A percentile compares a stretch with the other conserved stretches of the same genome.
Conservation (phyloP, 2,888 invertebrate species). For the Eupelmus urozonus region DNA sequence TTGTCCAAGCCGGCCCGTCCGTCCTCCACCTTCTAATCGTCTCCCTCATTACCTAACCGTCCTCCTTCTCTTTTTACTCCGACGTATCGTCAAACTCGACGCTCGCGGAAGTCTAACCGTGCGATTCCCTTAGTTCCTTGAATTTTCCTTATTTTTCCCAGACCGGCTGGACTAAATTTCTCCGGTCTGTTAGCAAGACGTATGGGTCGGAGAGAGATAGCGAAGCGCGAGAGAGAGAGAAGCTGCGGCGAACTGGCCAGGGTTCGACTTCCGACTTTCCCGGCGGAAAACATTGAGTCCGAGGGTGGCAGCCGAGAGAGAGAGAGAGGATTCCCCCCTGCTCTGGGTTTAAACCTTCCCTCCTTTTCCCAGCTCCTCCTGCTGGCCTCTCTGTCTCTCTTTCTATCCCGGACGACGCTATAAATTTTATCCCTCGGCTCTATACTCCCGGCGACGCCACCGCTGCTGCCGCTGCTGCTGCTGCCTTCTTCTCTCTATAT, state of each 20-base stretch:
- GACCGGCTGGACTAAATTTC: conserved; percentile 71
- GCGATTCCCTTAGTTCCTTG: neutral
- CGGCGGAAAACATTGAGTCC: conserved; percentile 77
- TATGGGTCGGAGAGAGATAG: conserved; percentile 69
- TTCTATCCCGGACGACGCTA: conserved; percentile 70
- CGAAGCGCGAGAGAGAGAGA: conserved; percentile 14
- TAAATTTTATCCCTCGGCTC: conserved; percentile 73
- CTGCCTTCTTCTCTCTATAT: conserved; percentile 59
- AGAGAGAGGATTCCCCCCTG: too few species aligned
- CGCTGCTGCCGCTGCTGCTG: conserved; percentile 49
- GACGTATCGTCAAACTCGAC: neutral
- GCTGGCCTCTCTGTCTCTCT: conserved; percentile 53
- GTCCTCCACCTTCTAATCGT: neutral
- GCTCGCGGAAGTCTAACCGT: neutral
- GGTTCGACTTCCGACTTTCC: conserved; percentile 77
- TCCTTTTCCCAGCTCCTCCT: conserved; percentile 53
- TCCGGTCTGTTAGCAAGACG: conserved; percentile 75
- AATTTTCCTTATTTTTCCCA: neutral
- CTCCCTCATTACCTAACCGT: too few species aligned
- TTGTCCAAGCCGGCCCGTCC: conserved; percentile 65
- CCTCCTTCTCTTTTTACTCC: neutral
- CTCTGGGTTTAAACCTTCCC: too few species aligned
- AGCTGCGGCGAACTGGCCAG: conserved; percentile 71
- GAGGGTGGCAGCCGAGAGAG: conserved; percentile 72
- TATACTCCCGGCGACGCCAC: conserved; percentile 19